These are phyloP conservation scores for Picus viridis DNA, from an alignment of 2,797 vertebrate genomes.

Conservation along the genomic window DNA sequence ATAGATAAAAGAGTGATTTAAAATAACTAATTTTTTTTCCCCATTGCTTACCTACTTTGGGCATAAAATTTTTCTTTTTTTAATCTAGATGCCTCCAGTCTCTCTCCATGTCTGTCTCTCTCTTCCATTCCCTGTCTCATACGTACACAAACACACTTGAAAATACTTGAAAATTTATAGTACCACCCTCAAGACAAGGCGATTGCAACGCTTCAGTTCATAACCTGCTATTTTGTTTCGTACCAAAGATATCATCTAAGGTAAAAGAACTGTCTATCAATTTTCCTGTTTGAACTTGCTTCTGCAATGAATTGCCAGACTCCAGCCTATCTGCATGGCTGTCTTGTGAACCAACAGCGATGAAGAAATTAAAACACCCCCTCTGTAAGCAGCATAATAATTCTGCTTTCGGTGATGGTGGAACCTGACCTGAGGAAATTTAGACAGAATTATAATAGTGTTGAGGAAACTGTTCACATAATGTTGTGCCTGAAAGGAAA, in stretches of 20 bases:
- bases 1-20: not conserved
- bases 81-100: not conserved
- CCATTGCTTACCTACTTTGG: not conserved
- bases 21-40: not conserved
- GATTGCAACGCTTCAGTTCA: not conserved
- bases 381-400: not conserved
- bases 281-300: not conserved
- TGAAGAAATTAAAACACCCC: no score
- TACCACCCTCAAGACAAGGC: not conserved
- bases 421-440: not conserved
- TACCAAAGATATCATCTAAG: not conserved
- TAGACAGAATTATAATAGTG: not conserved
- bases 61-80: not conserved
- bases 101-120: not conserved
- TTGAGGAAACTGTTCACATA: not conserved
- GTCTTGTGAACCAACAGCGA: not conserved
- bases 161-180: slow-evolving; percentile 6
- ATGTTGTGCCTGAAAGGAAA: not conserved
- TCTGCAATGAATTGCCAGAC: not conserved
- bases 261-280: not conserved
- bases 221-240: not conserved
- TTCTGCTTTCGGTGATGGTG: not conserved
- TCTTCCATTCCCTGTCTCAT: not conserved
- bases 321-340: not conserved
- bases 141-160: fast-evolving